These are phyloP conservation scores for Plusia festucae DNA, from an alignment of 2,888 invertebrate species.

Conservation along the genomic window DNA sequence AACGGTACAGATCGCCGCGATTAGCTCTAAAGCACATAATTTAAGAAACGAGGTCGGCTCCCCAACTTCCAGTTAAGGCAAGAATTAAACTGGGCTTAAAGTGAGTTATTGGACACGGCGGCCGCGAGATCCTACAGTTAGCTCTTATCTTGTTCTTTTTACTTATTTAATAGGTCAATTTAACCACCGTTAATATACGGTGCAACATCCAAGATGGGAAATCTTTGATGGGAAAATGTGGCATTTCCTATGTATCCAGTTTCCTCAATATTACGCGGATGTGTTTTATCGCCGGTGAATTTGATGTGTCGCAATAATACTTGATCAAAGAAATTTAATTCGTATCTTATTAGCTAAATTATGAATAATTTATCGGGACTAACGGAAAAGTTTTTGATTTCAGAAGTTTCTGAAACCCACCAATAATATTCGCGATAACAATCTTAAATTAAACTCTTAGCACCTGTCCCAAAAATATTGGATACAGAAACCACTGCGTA, in stretches of 20 bases:
- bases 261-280: conserved; percentile 34
- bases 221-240: conserved; percentile 19
- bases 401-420: neutral
- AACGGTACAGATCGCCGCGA: conserved; percentile 50
- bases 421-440: conserved; percentile 2
- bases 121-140: conserved; percentile 47
- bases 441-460: neutral
- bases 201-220: conserved; percentile 22
- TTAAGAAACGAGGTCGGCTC: conserved; percentile 58
- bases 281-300: conserved; percentile 12
- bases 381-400: conserved; percentile 1
- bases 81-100: conserved; percentile 59
- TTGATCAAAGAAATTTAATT: conserved; percentile 25
- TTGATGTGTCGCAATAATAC: conserved; percentile 18
- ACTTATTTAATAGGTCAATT: conserved; percentile 43
- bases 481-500: neutral
- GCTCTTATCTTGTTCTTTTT: conserved; percentile 57
- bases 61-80: conserved; percentile 52
- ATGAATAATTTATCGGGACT: neutral
- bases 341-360: neutral
- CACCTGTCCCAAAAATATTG: conserved; percentile 10
- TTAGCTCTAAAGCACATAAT: conserved; percentile 56
- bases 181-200: conserved; percentile 42
- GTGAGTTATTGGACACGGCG: conserved; percentile 60
- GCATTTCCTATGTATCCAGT: conserved; percentile 17